phyloP scores from a whole-genome alignment of 2,888 invertebrate species.

The Standfussiana lucernea region DNA sequence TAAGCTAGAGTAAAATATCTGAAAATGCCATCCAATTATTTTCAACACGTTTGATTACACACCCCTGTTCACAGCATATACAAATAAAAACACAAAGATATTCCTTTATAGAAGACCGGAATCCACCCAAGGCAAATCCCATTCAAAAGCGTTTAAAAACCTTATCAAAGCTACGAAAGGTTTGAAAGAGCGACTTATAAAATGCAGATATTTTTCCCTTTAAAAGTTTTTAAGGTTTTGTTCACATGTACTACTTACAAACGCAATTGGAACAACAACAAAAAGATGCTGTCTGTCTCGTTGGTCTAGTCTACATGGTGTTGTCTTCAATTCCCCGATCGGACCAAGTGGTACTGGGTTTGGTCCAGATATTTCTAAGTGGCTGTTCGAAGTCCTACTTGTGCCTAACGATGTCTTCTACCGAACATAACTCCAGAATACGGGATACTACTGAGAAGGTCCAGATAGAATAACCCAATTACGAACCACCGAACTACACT shows the following conservation, averaged over 20 bases:
- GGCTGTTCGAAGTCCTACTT: neutral
- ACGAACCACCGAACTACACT: neutral
- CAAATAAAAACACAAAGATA: slow-evolving; percentile 16
- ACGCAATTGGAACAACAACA: neutral
- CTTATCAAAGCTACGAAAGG: slow-evolving; percentile 59
- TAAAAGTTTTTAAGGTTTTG: slow-evolving; percentile 36
- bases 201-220: slow-evolving; percentile 48
- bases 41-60: slow-evolving; percentile 15
- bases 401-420: neutral
- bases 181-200: slow-evolving; percentile 55
- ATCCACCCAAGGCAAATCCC: slow-evolving; percentile 22
- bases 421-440: neutral
- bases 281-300: neutral
- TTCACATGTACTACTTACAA: neutral
- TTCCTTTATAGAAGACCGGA: slow-evolving; percentile 4
- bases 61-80: neutral
- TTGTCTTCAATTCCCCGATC: neutral
- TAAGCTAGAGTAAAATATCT: neutral
- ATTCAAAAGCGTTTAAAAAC: slow-evolving; percentile 52
- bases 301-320: neutral
- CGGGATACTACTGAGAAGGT: neutral
- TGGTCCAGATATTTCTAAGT: too few species aligned
- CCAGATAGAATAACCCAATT: neutral
- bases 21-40: slow-evolving; percentile 11
- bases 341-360: neutral